Conservation (phyloP, 2,113 vertebrate species). For the Psettodes erumei region DNA sequence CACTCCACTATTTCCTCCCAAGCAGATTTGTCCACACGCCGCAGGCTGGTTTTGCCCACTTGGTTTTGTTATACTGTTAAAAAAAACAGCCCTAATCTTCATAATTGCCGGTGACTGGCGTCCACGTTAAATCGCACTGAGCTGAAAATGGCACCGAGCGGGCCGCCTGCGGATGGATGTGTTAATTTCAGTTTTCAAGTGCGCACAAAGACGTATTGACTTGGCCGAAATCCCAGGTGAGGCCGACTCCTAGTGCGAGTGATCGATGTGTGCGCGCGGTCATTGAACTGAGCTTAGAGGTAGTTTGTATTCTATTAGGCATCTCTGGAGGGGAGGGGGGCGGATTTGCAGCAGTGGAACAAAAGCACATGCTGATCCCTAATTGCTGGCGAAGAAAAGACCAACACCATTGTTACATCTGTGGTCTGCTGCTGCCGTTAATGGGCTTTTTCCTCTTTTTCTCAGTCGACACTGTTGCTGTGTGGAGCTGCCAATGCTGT, state of each 20-base stretch:
- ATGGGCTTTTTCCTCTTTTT: not conserved
- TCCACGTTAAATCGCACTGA: not conserved
- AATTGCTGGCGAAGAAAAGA: conserved; percentile 57
- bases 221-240: conserved; percentile 57
- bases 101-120: not conserved
- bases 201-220: conserved; percentile 69
- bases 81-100: not conserved
- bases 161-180: conserved; percentile 32
- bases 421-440: not conserved
- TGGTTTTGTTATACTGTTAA: not conserved
- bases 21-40: not conserved
- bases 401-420: conserved; percentile 14
- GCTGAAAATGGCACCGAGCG: not conserved
- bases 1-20: no score
- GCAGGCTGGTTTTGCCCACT: not conserved
- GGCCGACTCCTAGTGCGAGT: conserved; percentile 49
- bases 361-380: conserved; percentile 62
- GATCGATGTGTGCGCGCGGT: conserved; percentile 74
- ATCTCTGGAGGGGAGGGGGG: no score
- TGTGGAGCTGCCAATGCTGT: conserved; percentile 6
- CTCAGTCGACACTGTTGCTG: not conserved
- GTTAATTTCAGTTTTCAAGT: conserved; percentile 67
- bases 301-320: conserved; percentile 78
- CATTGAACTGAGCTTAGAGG: conserved; percentile 63
- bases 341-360: conserved; percentile 54